Evolutionary conservation across 2,113 vertebrate species (phyloP).

Genomic region (Copsychus sechellarum): DNA sequence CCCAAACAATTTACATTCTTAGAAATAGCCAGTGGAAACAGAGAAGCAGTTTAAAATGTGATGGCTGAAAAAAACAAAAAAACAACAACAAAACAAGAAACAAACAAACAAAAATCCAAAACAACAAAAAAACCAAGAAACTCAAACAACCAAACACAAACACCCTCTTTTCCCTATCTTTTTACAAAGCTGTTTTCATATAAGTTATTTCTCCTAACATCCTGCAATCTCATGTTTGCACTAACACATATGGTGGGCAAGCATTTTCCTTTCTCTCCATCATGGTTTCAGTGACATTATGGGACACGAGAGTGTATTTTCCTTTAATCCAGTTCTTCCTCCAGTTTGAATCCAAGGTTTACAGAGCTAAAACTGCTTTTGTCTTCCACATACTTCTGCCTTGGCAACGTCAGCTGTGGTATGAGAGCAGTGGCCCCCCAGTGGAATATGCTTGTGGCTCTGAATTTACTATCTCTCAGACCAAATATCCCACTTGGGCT

Average conservation of each 20-base stretch:
- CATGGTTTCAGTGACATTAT: not conserved
- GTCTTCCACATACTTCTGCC: not conserved
- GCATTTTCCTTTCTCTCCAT: not conserved
- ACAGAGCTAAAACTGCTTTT: not conserved
- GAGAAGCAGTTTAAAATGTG: not conserved
- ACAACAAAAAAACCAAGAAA: too few relatives aligned
- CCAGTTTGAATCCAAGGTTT: not conserved
- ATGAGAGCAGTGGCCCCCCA: not conserved
- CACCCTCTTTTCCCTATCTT: not conserved
- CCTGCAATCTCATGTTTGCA: not conserved
- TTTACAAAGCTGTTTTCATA: not conserved
- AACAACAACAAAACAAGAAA: too few relatives aligned
- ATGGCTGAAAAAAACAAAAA: not conserved
- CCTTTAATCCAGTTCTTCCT: not conserved
- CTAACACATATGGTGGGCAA: not conserved
- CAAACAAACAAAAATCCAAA: rapidly evolving
- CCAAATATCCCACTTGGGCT: not conserved
- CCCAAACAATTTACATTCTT: not conserved
- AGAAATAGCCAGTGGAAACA: not conserved
- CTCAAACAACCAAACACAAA: not conserved
- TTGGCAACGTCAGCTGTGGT: not conserved
- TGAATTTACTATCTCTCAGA: not conserved
- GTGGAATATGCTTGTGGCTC: not conserved
- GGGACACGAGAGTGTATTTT: not conserved
- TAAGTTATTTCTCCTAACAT: not conserved